phyloP scores from a whole-genome alignment of 2,113 vertebrate genomes.

The Laticauda colubrina region DNA sequence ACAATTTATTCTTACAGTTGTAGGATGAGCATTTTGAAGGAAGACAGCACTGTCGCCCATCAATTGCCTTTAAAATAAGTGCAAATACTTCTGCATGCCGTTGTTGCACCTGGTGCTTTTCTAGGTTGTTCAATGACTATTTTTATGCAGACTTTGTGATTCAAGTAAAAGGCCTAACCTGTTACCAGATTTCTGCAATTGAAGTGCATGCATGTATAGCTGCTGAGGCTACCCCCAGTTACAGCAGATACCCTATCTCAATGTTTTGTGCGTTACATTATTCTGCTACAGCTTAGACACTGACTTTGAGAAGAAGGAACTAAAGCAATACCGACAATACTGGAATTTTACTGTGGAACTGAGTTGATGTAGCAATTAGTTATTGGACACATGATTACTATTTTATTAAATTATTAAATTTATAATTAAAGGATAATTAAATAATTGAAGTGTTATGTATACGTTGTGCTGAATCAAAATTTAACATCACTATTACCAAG shows the following conservation, averaged over 20 bases:
- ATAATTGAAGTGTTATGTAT: neutral
- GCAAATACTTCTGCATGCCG: neutral
- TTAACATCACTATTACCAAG: neutral
- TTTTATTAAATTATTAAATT: neutral
- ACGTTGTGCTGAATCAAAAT: neutral
- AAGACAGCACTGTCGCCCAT: neutral
- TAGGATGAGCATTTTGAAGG: neutral
- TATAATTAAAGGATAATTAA: neutral
- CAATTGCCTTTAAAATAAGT: neutral
- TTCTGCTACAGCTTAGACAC: neutral
- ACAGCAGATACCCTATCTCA: neutral
- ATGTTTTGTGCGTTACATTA: neutral
- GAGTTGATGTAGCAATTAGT: neutral
- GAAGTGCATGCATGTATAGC: neutral
- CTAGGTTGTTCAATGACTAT: neutral
- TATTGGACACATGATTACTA: neutral
- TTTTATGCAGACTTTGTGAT: neutral
- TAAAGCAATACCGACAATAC: neutral
- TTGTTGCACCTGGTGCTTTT: neutral
- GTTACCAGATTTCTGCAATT: neutral
- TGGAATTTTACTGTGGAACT: neutral
- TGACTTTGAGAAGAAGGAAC: neutral
- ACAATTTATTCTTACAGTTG: neutral
- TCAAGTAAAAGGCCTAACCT: neutral
- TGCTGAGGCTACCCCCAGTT: neutral